phyloP scores from a whole-genome alignment of 1,140 invertebrate genomes.

The Neodiprion fabricii region DNA sequence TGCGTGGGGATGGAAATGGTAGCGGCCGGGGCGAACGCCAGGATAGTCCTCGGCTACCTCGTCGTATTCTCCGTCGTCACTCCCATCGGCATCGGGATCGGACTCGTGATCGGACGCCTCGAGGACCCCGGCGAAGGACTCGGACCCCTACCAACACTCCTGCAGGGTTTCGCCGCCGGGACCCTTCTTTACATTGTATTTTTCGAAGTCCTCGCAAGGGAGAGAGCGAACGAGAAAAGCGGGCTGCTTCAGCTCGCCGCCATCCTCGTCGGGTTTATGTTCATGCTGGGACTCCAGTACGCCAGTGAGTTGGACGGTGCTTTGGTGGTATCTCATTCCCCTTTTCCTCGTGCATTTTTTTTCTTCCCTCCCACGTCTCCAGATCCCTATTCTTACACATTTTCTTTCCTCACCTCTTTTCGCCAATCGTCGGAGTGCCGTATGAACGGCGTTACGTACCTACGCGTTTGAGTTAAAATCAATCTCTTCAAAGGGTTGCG shows the following conservation, averaged over 20 bases:
- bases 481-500: no score
- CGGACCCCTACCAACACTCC: conserved; percentile 59
- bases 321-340: conserved; percentile 28
- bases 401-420: not conserved
- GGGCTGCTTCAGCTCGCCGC: conserved; percentile 75
- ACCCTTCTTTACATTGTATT: conserved; percentile 90
- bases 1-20: conserved; percentile 73
- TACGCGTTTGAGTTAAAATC: no score
- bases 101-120: conserved; percentile 58
- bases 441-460: no score
- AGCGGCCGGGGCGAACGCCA: conserved; percentile 67
- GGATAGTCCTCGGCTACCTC: conserved; percentile 67
- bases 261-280: conserved; percentile 75
- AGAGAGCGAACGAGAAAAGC: conserved; percentile 70
- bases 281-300: conserved; percentile 80
- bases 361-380: conserved; percentile 1
- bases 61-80: conserved; percentile 71
- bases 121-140: conserved; percentile 58
- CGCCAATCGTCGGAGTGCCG: no score
- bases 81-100: conserved; percentile 73
- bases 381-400: no score
- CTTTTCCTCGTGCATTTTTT: conserved; percentile 35
- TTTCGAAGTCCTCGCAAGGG: conserved; percentile 86
- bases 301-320: conserved; percentile 69
- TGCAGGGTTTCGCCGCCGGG: conserved; percentile 86